These are phyloP conservation scores for Barbus barbus DNA, from an alignment of 2,113 vertebrate species.

Conservation along the genomic window DNA sequence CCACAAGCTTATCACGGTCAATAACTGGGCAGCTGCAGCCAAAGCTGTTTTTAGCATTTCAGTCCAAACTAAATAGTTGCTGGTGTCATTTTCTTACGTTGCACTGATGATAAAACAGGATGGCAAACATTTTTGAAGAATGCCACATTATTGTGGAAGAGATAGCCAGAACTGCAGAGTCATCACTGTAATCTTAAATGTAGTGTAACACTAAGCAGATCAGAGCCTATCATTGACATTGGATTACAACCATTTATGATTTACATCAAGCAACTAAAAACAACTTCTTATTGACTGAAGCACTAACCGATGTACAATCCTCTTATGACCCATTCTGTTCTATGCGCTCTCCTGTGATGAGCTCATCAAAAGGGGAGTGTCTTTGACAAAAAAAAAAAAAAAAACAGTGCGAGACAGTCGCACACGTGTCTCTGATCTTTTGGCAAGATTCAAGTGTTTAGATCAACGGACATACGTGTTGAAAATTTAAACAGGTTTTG, in stretches of 20 bases:
- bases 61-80: not conserved
- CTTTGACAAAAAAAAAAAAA: conserved; percentile 25
- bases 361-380: not conserved
- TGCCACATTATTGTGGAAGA: not conserved
- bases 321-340: not conserved
- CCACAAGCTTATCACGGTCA: not conserved
- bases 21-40: not conserved
- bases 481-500: not conserved
- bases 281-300: not conserved
- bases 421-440: not conserved
- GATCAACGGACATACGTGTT: not conserved
- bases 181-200: conserved; percentile 2
- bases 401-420: not conserved
- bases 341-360: not conserved
- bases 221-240: not conserved
- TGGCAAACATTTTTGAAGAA: not conserved
- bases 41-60: not conserved
- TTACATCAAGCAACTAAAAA: not conserved
- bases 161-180: not conserved
- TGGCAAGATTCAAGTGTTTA: not conserved
- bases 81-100: not conserved
- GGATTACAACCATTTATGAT: not conserved
- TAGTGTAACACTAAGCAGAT: not conserved
- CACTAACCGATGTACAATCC: not conserved
- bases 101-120: not conserved